Base-by-base conservation (phyloP, 2,797 vertebrate genomes). In the Nyctibius grandis region DNA sequence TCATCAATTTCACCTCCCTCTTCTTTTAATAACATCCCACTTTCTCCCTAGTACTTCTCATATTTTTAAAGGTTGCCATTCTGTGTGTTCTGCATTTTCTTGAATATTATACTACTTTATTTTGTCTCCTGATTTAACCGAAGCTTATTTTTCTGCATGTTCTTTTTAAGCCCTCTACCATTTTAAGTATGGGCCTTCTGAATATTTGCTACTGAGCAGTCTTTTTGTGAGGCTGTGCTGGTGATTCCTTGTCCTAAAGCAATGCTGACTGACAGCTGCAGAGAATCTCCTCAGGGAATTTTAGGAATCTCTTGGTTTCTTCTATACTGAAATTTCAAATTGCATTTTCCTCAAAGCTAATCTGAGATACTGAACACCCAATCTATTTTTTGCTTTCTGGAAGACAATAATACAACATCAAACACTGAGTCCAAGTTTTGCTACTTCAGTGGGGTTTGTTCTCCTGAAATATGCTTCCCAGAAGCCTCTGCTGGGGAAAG, bases 1-100 rank as follows among this genome's bases (percentile, higher is more conserved):
- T 93, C 93, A 88, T 93, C 88, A 74, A 48, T 95, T 94, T 93
- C 63, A 88, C 61, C 59, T 88, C 67, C 21, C 34, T 81, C 73
- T 72, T 69, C 73, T 93, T 95, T 57, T 88, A 91, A 78, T 75
- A 91, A 75, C n/a, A 86, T 79, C 85, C 74, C 34, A 64, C 51
- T 90, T 93, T 95, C 83, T 88, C 45, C 17, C 12, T 79, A 11
- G 23, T 70, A 88, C 13, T n/a, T 94, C 44, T 53, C 5, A 26
- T 22, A 31, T 57, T 88, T 94, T 88, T 85, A 36, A 85, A 76
- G 25, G 42, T 59, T 78, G 53, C 18, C 1, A 1, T 78, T 79
- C 54, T 70, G 40, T 47, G 19, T 15, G 7, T 76, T 91, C 38
- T 68, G 17, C 11, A 59, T 74, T 81, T 85, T 64, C 20, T 50